phyloP scores from a whole-genome alignment of 2,888 invertebrate genomes.

The Noctua pronuba region DNA sequence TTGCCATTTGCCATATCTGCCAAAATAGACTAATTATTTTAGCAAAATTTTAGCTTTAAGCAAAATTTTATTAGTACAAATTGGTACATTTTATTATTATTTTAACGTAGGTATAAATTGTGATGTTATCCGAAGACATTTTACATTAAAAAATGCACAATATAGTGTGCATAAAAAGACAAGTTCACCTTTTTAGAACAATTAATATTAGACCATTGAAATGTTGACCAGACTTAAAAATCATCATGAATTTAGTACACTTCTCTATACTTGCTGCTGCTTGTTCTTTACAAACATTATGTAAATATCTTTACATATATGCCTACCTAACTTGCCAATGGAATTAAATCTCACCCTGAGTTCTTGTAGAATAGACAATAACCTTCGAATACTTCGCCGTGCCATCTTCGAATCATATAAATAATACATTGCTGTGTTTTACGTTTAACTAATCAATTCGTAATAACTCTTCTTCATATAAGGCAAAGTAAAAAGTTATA shows the following conservation, averaged over 20 bases:
- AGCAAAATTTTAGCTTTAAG: conserved; percentile 30
- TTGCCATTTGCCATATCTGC: conserved; percentile 58
- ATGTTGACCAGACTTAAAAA: conserved; percentile 28
- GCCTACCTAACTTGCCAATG: conserved; percentile 33
- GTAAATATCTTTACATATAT: conserved; percentile 31
- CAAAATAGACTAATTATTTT: conserved; percentile 44
- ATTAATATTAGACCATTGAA: conserved; percentile 27
- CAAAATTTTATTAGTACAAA: conserved; percentile 45
- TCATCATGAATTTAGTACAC: conserved; percentile 31
- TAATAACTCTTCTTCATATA: neutral
- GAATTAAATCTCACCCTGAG: conserved; percentile 52
- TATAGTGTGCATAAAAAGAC: conserved; percentile 40
- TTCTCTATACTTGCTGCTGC: conserved; percentile 12
- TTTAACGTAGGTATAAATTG: conserved; percentile 15
- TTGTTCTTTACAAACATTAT: conserved; percentile 11
- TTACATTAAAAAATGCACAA: conserved; percentile 37
- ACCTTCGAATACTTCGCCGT: conserved; percentile 43
- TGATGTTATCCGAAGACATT: conserved; percentile 11
- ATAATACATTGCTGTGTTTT: conserved; percentile 24
- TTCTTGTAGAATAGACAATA: conserved; percentile 36
- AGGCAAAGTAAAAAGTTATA: neutral
- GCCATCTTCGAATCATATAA: conserved; percentile 38
- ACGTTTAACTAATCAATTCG: conserved; percentile 34
- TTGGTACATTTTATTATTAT: conserved; percentile 39
- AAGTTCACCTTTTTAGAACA: conserved; percentile 47